Conservation (phyloP, 2,797 vertebrate genomes). For the Carduelis carduelis region DNA sequence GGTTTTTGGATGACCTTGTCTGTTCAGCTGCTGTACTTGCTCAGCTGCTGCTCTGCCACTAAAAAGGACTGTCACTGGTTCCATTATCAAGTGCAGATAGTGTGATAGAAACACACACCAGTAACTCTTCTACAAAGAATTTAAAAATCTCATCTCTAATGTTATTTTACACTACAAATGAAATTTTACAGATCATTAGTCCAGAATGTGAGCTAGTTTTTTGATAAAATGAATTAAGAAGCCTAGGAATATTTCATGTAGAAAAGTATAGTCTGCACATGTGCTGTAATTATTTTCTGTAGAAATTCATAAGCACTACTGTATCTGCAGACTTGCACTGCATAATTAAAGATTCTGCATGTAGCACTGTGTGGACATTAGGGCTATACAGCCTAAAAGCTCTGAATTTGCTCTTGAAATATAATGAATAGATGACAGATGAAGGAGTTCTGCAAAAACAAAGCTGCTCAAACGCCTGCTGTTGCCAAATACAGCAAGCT, state of each 20-base stretch:
- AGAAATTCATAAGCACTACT: background rate
- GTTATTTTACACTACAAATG: constrained; percentile 42
- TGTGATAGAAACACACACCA: background rate
- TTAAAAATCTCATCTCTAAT: background rate
- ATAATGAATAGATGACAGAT: background rate
- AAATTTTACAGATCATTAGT: constrained; percentile 57
- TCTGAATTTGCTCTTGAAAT: background rate
- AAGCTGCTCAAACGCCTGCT: constrained; percentile 10
- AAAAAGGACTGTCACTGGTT: background rate
- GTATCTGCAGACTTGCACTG: background rate
- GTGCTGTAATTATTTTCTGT: constrained; percentile 16
- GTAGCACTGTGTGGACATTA: background rate
- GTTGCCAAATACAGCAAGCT: background rate
- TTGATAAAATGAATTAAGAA: constrained; percentile 23
- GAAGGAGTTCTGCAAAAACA: background rate
- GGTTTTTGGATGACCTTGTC: background rate
- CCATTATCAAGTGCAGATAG: background rate
- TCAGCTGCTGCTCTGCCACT: background rate
- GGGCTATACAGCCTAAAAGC: background rate
- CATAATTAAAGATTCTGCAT: constrained; percentile 3
- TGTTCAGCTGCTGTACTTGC: background rate
- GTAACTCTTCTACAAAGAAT: background rate
- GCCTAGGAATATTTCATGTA: background rate
- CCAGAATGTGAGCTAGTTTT: background rate
- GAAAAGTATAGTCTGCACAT: background rate